Base-by-base conservation (phyloP, 2,797 vertebrate genomes). In the Acrocephalus scirpaceus region DNA sequence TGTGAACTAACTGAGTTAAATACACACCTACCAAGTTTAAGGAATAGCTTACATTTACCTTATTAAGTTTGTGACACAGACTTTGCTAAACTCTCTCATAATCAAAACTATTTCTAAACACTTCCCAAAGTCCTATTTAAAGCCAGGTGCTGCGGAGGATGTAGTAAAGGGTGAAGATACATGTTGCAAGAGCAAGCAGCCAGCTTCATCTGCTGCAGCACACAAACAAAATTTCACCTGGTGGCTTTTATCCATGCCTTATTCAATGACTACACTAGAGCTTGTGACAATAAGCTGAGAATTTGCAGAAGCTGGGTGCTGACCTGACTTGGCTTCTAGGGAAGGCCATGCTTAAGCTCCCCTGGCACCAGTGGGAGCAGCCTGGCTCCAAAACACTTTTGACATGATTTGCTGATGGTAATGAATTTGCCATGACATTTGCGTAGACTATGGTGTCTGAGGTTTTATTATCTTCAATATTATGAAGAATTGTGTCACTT, bases 211-310 rank as follows among this genome's bases (percentile, higher is more conserved):
- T 72, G 17, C 70, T 48, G 36, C 74, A 78, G 30, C 21, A n/a
- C 20, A 32, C 34, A 32, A 29, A 76, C 6, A 44, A 56, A 79
- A 51, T 36, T 80, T 60, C 42, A 69, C 25, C 47, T 30, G 40
- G 44, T 57, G 30, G 20, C 44, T 79, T 58, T 60, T 53, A 9
- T 9, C 44, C 47, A 23, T 40, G 45, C 30, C 19, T n/a, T 6
- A 4, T 51, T 26, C 77, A 51, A 53, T 3, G 2, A 27, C 34
- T 76, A 26, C 70, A 30, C 32, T 54, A 20, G 13, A 65, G 54
- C 20, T 51, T 26, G 2, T 32, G 29, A 44, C 0, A 0, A 8
- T 13, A 34, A 93, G 3, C n/a, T 48, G 38, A 71, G 58, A 58
- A 81, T 85, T 62, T 70, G 50, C 60, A 73, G 79, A 56, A 58